Percentiles rank a stretch among this genome's conserved stretches.
These are phyloP conservation scores for Dipus sagitta DNA, from an alignment of 2,797 vertebrate genomes.

Conservation along the genomic window DNA sequence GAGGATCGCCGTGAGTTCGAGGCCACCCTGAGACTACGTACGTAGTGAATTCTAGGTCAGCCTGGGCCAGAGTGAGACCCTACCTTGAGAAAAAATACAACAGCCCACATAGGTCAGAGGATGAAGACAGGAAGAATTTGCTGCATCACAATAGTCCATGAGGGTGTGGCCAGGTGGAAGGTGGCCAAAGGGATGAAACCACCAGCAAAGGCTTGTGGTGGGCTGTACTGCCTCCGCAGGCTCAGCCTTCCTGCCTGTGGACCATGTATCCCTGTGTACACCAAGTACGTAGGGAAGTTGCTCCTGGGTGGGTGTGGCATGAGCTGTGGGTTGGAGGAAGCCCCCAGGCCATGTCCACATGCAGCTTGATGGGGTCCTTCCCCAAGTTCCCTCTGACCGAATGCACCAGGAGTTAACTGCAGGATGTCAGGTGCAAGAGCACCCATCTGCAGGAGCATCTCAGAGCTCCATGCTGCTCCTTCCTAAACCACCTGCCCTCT, in stretches of 20 bases:
- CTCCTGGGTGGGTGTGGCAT: accelerated
- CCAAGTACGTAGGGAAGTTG: background rate
- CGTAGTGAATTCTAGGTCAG: no score
- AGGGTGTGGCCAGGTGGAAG: no score
- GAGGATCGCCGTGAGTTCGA: no score
- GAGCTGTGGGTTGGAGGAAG: no score
- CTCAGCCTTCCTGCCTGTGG: background rate
- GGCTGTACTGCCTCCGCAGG: background rate
- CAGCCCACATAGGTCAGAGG: background rate
- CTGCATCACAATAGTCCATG: background rate
- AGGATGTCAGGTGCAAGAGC: no score
- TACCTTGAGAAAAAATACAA: background rate
- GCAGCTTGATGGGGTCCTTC: background rate
- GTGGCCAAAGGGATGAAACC: no score
- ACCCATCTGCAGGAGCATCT: background rate
- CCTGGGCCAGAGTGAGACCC: no score
- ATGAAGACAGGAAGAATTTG: background rate
- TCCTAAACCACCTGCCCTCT: no score
- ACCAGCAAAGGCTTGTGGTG: background rate
- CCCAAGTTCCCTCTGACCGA: background rate
- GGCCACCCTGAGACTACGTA: no score
- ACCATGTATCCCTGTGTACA: background rate
- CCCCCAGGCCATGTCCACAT: no score
- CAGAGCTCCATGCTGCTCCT: background rate
- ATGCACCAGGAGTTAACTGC: background rate